phyloP scores from a whole-genome alignment of 2,888 invertebrate species.

The Metacarcinus magister region DNA sequence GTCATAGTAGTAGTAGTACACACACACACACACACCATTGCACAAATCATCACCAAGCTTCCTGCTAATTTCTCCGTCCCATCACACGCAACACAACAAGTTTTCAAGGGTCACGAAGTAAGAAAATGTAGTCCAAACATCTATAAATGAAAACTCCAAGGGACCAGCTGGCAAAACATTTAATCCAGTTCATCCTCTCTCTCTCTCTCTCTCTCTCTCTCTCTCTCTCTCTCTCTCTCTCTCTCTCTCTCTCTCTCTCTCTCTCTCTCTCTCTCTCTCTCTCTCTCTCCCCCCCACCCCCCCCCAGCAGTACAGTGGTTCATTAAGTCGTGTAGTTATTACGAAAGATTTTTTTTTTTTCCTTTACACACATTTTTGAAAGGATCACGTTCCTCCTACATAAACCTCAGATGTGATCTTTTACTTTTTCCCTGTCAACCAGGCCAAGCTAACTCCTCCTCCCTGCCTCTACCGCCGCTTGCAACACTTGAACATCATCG shows the following conservation, averaged over 20 bases:
- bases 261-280: constrained; percentile 17
- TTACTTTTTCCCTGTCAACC: background rate
- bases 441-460: too few relatives aligned
- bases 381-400: background rate
- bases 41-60: background rate
- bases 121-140: background rate
- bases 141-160: background rate
- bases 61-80: background rate
- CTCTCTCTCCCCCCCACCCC: constrained; percentile 54
- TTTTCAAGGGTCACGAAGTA: background rate
- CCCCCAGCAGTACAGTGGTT: background rate
- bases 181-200: background rate
- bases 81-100: background rate
- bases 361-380: background rate
- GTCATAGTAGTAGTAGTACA: background rate
- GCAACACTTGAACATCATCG: too few relatives aligned
- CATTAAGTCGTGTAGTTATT: background rate
- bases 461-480: too few relatives aligned
- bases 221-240: too few relatives aligned
- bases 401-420: background rate
- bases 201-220: background rate
- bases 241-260: background rate
- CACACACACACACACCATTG: background rate
- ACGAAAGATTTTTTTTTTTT: constrained; percentile 14
- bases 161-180: background rate